phyloP scores from a whole-genome alignment of 2,113 vertebrate genomes.

The Paralichthys olivaceus region DNA sequence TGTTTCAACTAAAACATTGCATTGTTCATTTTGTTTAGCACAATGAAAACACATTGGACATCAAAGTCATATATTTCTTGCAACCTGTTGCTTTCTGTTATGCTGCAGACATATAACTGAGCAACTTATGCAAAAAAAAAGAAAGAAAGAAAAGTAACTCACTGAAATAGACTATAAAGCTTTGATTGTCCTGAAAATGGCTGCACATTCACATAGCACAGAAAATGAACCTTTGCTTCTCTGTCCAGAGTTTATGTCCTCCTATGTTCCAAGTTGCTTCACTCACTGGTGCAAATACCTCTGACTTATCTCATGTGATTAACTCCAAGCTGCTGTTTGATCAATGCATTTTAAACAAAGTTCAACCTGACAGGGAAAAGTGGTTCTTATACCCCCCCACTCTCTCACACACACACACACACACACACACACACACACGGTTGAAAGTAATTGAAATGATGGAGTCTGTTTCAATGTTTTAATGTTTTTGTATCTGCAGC shows the following conservation, averaged over 20 bases:
- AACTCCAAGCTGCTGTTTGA: conserved; percentile 40
- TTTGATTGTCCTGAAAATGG: neutral
- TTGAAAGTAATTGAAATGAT: conserved; percentile 8
- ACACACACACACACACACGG: neutral
- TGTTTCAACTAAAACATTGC: too few species aligned
- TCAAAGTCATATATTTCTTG: neutral
- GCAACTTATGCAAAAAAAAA: too few species aligned
- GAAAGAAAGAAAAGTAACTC: neutral
- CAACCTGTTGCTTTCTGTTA: neutral
- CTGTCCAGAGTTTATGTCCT: neutral
- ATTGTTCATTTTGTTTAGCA: too few species aligned
- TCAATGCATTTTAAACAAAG: conserved; percentile 43
- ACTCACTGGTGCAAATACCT: conserved; percentile 45
- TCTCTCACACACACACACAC: neutral
- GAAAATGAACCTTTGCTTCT: neutral
- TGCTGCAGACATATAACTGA: too few species aligned
- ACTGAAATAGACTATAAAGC: neutral
- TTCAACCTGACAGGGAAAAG: conserved; percentile 36
- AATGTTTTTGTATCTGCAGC: neutral
- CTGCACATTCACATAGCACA: neutral
- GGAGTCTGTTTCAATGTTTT: neutral
- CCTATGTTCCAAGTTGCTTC: neutral
- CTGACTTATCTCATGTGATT: conserved; percentile 55
- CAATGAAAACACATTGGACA: too few species aligned
- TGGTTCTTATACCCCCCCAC: neutral